These are phyloP conservation scores for Actinopyga echinites DNA, from an alignment of 53 echinoderm and acorn worm genomes.

Conservation along the genomic window DNA sequence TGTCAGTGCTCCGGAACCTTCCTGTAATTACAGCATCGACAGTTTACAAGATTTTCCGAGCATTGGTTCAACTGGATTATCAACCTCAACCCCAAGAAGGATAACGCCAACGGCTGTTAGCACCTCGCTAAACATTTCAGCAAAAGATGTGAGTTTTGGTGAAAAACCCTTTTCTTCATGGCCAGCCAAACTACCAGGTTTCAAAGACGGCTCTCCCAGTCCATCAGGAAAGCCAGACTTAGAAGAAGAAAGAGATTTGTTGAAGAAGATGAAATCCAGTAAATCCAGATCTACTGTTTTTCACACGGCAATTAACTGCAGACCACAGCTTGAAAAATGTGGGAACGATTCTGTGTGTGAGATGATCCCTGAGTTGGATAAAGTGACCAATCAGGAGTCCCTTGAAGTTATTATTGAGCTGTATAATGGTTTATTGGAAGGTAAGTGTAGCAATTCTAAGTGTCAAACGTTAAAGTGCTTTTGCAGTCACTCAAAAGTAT, in stretches of 20 bases:
- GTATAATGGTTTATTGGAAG: constrained; percentile 77
- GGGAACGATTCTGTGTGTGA: constrained; percentile 27
- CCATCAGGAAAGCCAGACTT: constrained; percentile 36
- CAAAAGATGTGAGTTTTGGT: constrained; percentile 8
- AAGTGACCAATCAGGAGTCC: constrained; percentile 63
- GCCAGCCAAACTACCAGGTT: not conserved
- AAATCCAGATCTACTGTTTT: not conserved
- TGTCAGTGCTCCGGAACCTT: not conserved
- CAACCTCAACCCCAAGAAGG: constrained; percentile 63
- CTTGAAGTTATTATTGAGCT: constrained; percentile 70
- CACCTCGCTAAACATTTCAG: not conserved
- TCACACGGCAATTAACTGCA: not conserved
- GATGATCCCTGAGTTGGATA: constrained; percentile 55
- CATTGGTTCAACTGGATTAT: constrained; percentile 39
- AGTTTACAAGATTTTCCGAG: constrained; percentile 79
- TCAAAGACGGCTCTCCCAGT: not conserved
- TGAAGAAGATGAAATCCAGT: constrained; percentile 63
- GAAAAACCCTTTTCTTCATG: not conserved
- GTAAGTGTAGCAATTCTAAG: constrained; percentile 29
- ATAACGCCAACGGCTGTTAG: constrained; percentile 85
- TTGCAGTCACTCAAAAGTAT: no score
- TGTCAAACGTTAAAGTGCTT: no score
- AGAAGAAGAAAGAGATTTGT: constrained; percentile 80
- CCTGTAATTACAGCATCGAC: constrained; percentile 61
- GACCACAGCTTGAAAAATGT: not conserved